Evolutionary conservation across 2,113 vertebrate genomes (phyloP), one percentile per base, ranked within the genome.

Genomic region (Myotis lucifugus): DNA sequence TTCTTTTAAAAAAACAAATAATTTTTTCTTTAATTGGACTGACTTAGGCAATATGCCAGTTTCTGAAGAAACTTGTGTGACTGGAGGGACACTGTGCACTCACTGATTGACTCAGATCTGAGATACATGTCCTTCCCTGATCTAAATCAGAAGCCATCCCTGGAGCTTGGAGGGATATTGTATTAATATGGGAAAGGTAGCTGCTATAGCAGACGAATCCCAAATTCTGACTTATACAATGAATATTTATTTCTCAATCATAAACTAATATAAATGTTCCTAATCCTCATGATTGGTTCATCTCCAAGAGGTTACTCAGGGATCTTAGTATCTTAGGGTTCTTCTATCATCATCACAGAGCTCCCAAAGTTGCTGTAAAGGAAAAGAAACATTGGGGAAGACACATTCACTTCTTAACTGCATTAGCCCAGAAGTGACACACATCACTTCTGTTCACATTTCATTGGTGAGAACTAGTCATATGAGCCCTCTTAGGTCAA

Each of bases 231-330:
- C 40, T 85, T 88, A 37, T 56, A 17, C 8, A 50, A 78, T 40
- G 79, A 81, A 69, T 37, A 66, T 86, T 91, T 95, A 86, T 85
- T 97, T 94, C 70, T 86, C 13, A 95, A 40, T 94, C 74, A 64
- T 64, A 21, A 54, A 77, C 10, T n/a, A 59, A 54, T 42, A 12
- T 61, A 34, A 66, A 64, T 70, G 10, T 37, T 72, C 21, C 8
- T 78, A 40, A 70, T 72, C 13, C 34, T 88, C 54, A 82, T 29
- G 40, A 54, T 7, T 90, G 18, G 6, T 76, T 93, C 42, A 94
- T 29, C 52, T 90, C 40, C 1, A 74, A 52, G 69, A 88, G 18
- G 29, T 88, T 86, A 70, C 86, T 96, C 27, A 82, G 66, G 48
- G 29, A 34, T 46, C 32, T 91, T 69, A 61, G 25, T 77, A 72